Evolutionary conservation across 2,113 vertebrate genomes (phyloP).

Genomic region (Cercocebus atys): DNA sequence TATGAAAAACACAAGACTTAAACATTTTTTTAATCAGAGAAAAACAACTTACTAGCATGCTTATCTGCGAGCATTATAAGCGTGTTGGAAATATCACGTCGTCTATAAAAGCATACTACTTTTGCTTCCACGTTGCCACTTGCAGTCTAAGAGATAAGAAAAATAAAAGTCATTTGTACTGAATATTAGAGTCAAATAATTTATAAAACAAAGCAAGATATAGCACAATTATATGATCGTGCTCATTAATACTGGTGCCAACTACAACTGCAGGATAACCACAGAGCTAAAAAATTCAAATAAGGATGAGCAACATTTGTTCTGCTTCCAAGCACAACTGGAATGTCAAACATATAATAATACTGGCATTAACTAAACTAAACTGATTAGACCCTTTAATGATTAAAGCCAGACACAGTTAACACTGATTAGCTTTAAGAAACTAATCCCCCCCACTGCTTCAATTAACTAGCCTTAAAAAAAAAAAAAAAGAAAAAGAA

Average conservation of each 20-base stretch:
- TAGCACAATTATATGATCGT: not conserved
- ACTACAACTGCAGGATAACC: constrained; percentile 30
- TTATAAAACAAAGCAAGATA: constrained; percentile 34
- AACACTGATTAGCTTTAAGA: constrained; percentile 44
- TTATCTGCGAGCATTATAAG: constrained; percentile 99
- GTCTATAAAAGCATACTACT: constrained; percentile 98
- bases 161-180: constrained; percentile 68
- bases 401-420: constrained; percentile 21
- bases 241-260: constrained; percentile 33
- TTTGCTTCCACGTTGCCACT: constrained; percentile 99
- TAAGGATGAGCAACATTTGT: constrained; percentile 13
- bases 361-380: constrained; percentile 27
- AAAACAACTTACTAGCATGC: constrained; percentile 93
- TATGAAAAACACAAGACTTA: not conserved
- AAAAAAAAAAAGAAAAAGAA: not conserved
- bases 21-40: constrained; percentile 39
- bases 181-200: constrained; percentile 47
- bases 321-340: not conserved
- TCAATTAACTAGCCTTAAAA: not conserved
- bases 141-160: constrained; percentile 91
- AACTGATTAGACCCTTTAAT: constrained; percentile 30
- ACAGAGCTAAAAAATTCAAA: constrained; percentile 43
- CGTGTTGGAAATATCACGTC: constrained; percentile 98
- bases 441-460: not conserved
- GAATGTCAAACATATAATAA: constrained; percentile 53